Base-by-base conservation (phyloP, 2,113 vertebrate genomes). In the Lontra canadensis region DNA sequence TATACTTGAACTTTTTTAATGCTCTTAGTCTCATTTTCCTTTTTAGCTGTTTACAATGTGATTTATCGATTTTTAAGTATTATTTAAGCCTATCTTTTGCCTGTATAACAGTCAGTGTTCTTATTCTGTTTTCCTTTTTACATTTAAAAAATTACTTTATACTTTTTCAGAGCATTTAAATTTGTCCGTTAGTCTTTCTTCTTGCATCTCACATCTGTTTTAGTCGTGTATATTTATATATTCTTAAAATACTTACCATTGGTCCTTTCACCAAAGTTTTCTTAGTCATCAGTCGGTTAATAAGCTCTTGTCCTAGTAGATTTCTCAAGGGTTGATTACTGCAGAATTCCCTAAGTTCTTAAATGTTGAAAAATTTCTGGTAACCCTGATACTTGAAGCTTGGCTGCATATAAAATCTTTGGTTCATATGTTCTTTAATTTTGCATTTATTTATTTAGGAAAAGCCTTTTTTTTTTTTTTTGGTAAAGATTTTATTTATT, bases 51-150 rank as follows among this genome's bases (percentile, higher is more conserved):
- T 44, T 84, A 39, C 42, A 74, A 42, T 7, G 14, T 95, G 78
- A 61, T 52, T 49, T 83, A 89, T 74, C 26, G 67, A 0, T 80
- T 63, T 76, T 89, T 31, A 52, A 74, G 61, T 89, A 71, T 81
- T 82, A 31, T 74, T 20, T 87, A 52, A 87, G 59, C 59, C 21
- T 73, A 10, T 20, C 52, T 82, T 76, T 74, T 52, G 18, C 42
- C 18, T 87, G 1, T 59, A 4, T 55, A 65, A n/a, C 44, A 79
- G 20, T 59, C 11, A 71, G 0, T 61, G 10, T 63, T 47, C 55
- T 88, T 89, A 82, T 13, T 81, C n/a, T 87, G 15, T 88, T 88
- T 93, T 39, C 55, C 65, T 95, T 89, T 42, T 88, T 73, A 12
- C 9, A 52, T 81, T 73, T 93, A 65, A 63, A 94, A 88, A 36